Conservation (phyloP, 2,113 vertebrate species). For the Illadopsis cleaveri region DNA sequence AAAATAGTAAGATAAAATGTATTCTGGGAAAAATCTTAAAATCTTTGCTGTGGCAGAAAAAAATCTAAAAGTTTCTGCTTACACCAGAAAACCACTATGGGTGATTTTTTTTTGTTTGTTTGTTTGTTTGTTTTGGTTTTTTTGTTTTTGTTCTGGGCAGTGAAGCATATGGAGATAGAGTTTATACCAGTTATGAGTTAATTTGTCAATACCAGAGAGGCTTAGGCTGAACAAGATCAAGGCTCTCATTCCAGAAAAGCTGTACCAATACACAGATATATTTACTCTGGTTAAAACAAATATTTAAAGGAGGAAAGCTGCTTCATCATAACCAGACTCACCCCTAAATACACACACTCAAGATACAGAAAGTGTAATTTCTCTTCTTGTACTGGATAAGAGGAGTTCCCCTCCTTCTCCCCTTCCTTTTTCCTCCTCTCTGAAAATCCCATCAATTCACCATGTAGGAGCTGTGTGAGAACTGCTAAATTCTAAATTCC, state of each 20-base stretch:
- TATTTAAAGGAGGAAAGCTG: not conserved
- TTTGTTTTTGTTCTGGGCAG: not conserved
- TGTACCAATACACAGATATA: not conserved
- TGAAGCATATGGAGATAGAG: not conserved
- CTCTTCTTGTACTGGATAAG: not conserved
- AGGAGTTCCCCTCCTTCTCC: rapidly evolving
- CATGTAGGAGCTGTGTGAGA: not conserved
- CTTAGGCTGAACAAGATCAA: not conserved
- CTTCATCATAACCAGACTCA: not conserved
- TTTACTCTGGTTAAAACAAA: not conserved
- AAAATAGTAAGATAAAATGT: not conserved
- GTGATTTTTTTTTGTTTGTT: not conserved
- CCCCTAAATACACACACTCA: not conserved
- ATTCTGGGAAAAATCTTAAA: not conserved
- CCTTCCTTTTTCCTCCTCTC: not conserved
- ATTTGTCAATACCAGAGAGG: not conserved
- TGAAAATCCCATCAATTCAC: not conserved
- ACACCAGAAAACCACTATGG: not conserved
- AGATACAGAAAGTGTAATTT: not conserved
- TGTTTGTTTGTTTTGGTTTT: not conserved
- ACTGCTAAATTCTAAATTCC: not conserved
- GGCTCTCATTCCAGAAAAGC: not conserved
- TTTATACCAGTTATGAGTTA: not conserved
- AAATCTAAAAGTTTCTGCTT: not conserved
- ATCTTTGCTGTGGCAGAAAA: not conserved